A percentile compares a stretch with the other conserved stretches of the same genome.
Evolutionary conservation across 2,113 vertebrate genomes (phyloP).

Genomic region (Bothrops jararaca): DNA sequence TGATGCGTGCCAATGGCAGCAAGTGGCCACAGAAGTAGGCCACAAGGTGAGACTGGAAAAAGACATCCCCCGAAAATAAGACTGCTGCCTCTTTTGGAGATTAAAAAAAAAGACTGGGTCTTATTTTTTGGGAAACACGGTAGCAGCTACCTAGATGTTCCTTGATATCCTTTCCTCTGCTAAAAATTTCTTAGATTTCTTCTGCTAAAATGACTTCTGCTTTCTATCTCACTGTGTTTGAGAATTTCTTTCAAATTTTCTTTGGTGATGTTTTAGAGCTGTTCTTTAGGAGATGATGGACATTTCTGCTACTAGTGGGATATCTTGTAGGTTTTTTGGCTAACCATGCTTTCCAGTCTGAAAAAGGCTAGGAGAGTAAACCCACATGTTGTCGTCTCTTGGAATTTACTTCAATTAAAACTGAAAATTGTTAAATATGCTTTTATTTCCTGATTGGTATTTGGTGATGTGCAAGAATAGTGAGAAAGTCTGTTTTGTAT

Average conservation of each 20-base stretch:
- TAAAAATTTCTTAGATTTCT: background rate
- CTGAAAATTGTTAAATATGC: background rate
- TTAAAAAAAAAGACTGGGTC: no score
- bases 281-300: background rate
- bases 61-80: no score
- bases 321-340: background rate
- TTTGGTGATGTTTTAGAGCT: background rate
- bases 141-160: background rate
- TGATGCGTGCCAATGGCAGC: no score
- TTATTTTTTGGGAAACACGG: no score
- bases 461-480: background rate
- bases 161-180: background rate
- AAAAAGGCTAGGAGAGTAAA: background rate
- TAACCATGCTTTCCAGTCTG: background rate
- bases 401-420: background rate
- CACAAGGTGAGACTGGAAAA: no score
- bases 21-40: no score
- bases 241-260: background rate
- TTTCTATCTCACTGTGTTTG: background rate
- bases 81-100: no score
- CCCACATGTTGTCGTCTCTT: background rate
- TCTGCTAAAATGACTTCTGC: background rate
- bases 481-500: background rate
- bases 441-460: background rate
- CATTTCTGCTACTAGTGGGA: background rate